Evolutionary conservation across 1,140 invertebrate genomes (phyloP).

Genomic region (Hirudo medicinalis): DNA sequence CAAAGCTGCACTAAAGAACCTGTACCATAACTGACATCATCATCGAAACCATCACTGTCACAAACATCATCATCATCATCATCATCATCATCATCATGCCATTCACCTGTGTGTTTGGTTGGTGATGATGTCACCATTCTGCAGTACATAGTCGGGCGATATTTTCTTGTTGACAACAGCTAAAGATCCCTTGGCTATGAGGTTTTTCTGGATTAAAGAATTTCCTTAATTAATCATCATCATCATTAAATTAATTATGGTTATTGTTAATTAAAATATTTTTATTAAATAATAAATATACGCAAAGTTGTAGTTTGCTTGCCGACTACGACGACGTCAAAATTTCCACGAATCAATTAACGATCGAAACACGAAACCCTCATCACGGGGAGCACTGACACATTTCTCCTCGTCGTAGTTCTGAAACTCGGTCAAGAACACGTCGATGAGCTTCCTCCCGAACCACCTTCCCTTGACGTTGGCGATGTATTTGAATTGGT

Average conservation of each 20-base stretch:
- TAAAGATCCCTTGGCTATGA: slow-evolving; percentile 73
- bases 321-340: not conserved
- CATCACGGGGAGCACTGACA: slow-evolving; percentile 39
- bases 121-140: slow-evolving; percentile 82
- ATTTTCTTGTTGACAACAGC: slow-evolving; percentile 89
- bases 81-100: not conserved
- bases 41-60: not conserved
- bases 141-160: slow-evolving; percentile 72
- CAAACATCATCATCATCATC: not conserved
- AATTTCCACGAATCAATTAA: not conserved
- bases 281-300: too few relatives aligned
- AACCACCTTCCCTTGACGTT: slow-evolving; percentile 96
- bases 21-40: too few relatives aligned
- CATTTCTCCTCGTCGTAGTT: slow-evolving; percentile 63
- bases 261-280: too few relatives aligned
- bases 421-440: slow-evolving; percentile 80
- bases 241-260: too few relatives aligned
- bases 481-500: slow-evolving; percentile 91
- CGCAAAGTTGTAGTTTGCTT: too few relatives aligned
- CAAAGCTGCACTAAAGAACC: too few relatives aligned
- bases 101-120: slow-evolving; percentile 80
- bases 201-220: slow-evolving; percentile 53
- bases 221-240: too few relatives aligned
- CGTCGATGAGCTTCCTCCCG: slow-evolving; percentile 79
- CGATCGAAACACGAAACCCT: slow-evolving; percentile 8